A percentile compares a stretch with the other conserved stretches of the same genome.
phyloP scores from a whole-genome alignment of 2,113 vertebrate species.

The Phalacrocorax brasilianus region DNA sequence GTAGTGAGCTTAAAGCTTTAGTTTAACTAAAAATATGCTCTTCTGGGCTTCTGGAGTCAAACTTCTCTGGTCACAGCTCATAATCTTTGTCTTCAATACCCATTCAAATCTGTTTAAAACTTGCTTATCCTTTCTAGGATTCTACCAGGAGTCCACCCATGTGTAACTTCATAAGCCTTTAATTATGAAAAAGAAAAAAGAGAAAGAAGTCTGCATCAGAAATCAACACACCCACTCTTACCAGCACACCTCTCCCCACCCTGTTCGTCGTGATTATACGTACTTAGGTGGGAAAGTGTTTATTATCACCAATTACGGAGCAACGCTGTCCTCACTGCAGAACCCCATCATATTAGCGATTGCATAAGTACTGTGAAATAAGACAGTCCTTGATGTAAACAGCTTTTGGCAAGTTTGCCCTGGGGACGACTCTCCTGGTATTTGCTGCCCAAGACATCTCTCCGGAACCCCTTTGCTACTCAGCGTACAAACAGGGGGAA shows the following conservation, averaged over 20 bases:
- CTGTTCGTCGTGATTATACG: not conserved
- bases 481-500: not conserved
- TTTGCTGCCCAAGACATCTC: not conserved
- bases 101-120: not conserved
- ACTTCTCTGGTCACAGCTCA: not conserved
- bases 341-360: not conserved
- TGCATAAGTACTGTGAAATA: not conserved
- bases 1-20: not conserved
- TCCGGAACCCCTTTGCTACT: not conserved
- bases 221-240: conserved; percentile 36
- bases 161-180: conserved; percentile 25
- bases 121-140: conserved; percentile 31
- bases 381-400: not conserved
- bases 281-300: conserved; percentile 17
- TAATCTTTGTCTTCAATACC: not conserved
- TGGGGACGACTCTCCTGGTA: not conserved
- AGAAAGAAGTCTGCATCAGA: not conserved
- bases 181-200: conserved; percentile 14
- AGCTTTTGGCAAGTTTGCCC: not conserved
- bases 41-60: not conserved
- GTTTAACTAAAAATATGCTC: not conserved
- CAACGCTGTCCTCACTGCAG: not conserved
- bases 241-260: not conserved
- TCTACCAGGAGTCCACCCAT: not conserved
- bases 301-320: conserved; percentile 22